A percentile compares a stretch with the other conserved stretches of the same genome.
Evolutionary conservation across 2,113 vertebrate species (phyloP).

Genomic region (Corydoras maculifer): DNA sequence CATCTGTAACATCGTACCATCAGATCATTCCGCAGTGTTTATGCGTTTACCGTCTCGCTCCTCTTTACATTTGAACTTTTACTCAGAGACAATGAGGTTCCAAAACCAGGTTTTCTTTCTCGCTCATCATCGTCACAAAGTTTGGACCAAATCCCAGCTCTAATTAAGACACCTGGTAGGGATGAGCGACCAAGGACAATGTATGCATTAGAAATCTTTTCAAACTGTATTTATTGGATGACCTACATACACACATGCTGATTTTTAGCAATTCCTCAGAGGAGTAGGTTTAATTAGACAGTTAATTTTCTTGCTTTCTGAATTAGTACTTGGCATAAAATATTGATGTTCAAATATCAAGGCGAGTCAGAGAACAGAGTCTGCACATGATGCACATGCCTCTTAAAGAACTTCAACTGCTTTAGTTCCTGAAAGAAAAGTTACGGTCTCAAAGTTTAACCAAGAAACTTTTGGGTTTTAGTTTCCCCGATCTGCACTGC

Average conservation of each 20-base stretch:
- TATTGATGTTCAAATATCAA: not conserved
- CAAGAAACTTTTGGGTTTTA: too few relatives aligned
- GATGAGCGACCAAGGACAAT: slow-evolving; percentile 32
- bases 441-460: too few relatives aligned
- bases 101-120: not conserved
- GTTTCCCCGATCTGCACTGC: too few relatives aligned
- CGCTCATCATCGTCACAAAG: not conserved
- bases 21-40: not conserved
- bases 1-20: too few relatives aligned
- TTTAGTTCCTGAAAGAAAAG: too few relatives aligned
- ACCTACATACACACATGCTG: not conserved
- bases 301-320: not conserved
- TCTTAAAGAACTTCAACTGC: too few relatives aligned
- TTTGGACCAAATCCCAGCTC: slow-evolving; percentile 22
- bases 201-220: slow-evolving; percentile 11
- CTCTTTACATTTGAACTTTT: not conserved
- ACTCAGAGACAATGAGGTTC: not conserved
- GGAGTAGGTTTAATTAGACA: too few relatives aligned
- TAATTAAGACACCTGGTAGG: slow-evolving; percentile 36
- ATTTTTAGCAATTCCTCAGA: not conserved
- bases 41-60: not conserved
- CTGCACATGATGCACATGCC: too few relatives aligned
- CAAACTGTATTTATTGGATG: not conserved
- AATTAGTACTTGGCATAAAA: not conserved
- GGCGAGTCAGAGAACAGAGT: too few relatives aligned